These are phyloP conservation scores for Pangasius larnaudii DNA, from an alignment of 2,797 vertebrate species.

Conservation along the genomic window DNA sequence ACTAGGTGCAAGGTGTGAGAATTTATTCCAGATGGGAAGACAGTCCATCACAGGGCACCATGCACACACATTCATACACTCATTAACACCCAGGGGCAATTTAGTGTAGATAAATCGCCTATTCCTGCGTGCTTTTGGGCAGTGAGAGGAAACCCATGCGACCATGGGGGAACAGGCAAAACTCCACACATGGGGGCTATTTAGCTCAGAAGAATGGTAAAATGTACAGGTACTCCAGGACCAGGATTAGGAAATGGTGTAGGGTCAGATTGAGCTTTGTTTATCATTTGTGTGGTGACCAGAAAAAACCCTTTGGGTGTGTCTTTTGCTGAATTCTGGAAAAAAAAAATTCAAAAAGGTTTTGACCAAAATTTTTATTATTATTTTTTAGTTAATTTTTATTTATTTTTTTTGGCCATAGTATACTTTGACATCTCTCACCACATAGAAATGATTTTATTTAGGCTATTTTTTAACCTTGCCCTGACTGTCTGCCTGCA, in stretches of 20 bases:
- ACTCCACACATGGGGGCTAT: background rate
- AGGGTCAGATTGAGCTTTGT: background rate
- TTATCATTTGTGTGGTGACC: background rate
- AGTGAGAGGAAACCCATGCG: background rate
- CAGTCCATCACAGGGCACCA: background rate
- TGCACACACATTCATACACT: background rate
- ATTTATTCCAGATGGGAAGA: background rate
- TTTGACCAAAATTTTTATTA: background rate
- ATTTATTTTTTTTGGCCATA: background rate
- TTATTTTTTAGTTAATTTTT: too few species aligned
- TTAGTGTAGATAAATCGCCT: background rate
- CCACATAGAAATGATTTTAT: background rate
- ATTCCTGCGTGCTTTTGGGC: background rate
- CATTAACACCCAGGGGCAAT: background rate
- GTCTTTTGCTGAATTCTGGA: background rate
- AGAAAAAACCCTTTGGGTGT: background rate
- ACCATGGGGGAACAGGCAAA: background rate
- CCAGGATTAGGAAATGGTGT: background rate
- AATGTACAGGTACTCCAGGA: background rate
- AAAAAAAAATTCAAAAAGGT: background rate
- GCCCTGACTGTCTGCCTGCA: background rate
- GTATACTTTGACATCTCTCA: background rate
- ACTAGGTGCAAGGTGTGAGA: background rate
- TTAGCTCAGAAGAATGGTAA: background rate
- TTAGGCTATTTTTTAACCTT: background rate